Evolutionary conservation across 2,113 vertebrate genomes (phyloP), one percentile per base, ranked within the genome.

Genomic region (Nerophis lumbriciformis): DNA sequence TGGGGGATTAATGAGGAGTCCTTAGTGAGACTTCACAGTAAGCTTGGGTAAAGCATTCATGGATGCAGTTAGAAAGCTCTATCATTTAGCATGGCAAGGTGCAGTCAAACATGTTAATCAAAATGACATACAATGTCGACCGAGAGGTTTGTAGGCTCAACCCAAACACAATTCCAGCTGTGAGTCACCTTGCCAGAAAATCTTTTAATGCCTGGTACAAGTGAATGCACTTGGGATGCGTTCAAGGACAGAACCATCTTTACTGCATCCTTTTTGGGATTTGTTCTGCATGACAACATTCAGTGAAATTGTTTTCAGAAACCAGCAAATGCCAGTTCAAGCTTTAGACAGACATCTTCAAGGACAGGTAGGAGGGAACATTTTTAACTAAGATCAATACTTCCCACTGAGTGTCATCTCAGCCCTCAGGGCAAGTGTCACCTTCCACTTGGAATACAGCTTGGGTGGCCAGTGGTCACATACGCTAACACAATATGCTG

Each of bases 251-350:
- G 60, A 42, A 36, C n/a, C 39, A 7, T 68, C 84, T 77, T 75
- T 71, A 85, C 78, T 63, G 70, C 50, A 81, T 66, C 15, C 37
- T 60, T 64, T 44, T 59, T 64, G 45, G 19, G 70, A 56, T 58
- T 49, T 76, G 60, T 39, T 78, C 19, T 68, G 68, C 35, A 53
- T 15, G 38, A n/a, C 28, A 71, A 50, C 47, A 48, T 59, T 73
- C 53, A 64, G 78, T 64, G 39, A 42, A 42, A 42, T 9, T 42
- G 39, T 42, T 28, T 28, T 28, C 4, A 28, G 28, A 28, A 28
- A 28, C 7, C 39, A 42, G 10, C 39, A 42, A 12, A 9, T 45
- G 65, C 48, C 63, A 49, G 68, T 60, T 71, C 39, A 59, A 16
- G 49, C 16, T n/a, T 48, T 15, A 68, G 37, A 39, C 12, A 73